These are phyloP conservation scores for Thripadectes ignobilis DNA, from an alignment of 2,797 vertebrate genomes.

Conservation along the genomic window DNA sequence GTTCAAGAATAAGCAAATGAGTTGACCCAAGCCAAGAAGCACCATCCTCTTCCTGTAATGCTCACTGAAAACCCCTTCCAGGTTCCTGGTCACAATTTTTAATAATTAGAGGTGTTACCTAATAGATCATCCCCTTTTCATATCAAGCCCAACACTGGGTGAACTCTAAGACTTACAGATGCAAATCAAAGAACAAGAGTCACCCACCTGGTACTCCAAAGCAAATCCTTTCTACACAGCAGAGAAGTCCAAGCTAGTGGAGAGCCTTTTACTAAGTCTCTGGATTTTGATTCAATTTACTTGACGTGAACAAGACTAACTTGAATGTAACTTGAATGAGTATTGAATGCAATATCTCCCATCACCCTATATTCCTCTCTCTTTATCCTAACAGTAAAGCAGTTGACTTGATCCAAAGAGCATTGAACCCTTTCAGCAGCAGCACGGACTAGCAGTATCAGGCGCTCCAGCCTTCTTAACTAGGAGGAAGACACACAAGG, in stretches of 20 bases:
- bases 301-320: background rate
- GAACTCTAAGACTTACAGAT: background rate
- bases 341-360: background rate
- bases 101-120: background rate
- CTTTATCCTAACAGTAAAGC: background rate
- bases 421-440: background rate
- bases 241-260: background rate
- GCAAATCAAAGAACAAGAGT: background rate
- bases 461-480: background rate
- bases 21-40: background rate
- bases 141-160: background rate
- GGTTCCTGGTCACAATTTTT: background rate
- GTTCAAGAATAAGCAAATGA: background rate
- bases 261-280: background rate
- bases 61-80: background rate
- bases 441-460: background rate
- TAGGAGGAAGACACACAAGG: fast-evolving
- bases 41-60: background rate
- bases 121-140: background rate
- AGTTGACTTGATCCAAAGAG: background rate
- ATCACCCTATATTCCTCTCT: background rate
- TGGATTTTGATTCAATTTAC: background rate
- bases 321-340: background rate
- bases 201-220: background rate
- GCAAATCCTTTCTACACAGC: background rate